Evolutionary conservation across 1,140 invertebrate genomes (phyloP), one percentile per base, ranked within the genome.

Genomic region (Apis florea): DNA sequence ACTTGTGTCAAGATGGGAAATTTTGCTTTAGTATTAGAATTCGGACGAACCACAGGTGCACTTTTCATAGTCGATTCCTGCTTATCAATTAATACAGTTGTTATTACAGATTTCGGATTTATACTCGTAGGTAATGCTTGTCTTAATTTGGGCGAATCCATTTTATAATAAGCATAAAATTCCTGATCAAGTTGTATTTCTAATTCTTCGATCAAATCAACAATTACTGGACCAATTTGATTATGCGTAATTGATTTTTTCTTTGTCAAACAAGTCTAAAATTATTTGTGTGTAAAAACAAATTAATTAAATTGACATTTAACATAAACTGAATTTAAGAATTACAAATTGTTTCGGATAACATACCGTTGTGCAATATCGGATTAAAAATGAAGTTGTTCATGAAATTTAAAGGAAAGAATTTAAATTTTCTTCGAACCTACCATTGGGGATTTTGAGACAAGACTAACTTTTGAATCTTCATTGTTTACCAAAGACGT

Each of bases 141-240:
- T 71, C 84, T 89, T 21, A 88, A 54, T 40, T 90, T 90, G 1
- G 82, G 69, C 54, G 89, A 83, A 9, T 93, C 88, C 11, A 84
- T 66, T 63, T 92, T 91, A 40, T 90, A 92, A 80, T 90, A 92
- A 70, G 90, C 85, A 26, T 84, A 89, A 26, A 93, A 91, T 64
- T 93, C 91, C 66, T 90, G 89, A 67, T 94, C 93, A 17, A 94
- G 79, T 51, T 93, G 91, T 21, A 93, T 89, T 73, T 94, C 93
- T 24, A 95, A 73, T 81, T 95, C 94, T 70, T 95, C 94, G 79
- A 95, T 95, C 1, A 95, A 84, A 82, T 95, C 94, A 3, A 94
- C 93, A 67, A 95, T 94, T 3, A 94, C 93, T 4, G 95, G 94
- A 12, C 94, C 94, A 13, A 94, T 93, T 26, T 94, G 94, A 58